Evolutionary conservation across 2,113 vertebrate genomes (phyloP).

Genomic region (Trematocara variabile): DNA sequence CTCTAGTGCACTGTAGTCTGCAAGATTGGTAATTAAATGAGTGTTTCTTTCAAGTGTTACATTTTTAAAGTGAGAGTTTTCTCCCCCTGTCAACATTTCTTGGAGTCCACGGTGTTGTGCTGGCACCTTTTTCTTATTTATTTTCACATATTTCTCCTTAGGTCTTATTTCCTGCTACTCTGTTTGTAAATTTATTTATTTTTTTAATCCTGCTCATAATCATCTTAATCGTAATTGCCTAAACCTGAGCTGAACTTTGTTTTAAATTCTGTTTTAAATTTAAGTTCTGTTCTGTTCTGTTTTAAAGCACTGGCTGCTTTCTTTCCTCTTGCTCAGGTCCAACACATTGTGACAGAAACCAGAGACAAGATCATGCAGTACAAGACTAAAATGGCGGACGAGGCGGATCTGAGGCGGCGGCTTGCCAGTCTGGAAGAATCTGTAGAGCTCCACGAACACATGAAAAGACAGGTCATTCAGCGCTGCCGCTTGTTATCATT

Average conservation of each 20-base stretch:
- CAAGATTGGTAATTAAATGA: neutral
- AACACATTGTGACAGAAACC: conserved; percentile 93
- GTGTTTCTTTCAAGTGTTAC: neutral
- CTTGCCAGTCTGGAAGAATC: conserved; percentile 91
- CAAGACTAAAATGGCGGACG: conserved; percentile 89
- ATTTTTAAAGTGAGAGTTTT: neutral
- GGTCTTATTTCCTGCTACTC: neutral
- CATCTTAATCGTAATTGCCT: neutral
- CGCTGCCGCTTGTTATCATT: neutral
- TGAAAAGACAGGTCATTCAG: conserved; percentile 81
- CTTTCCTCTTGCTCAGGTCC: conserved; percentile 50
- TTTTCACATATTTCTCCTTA: neutral
- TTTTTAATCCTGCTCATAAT: neutral
- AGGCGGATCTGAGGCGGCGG: conserved; percentile 87
- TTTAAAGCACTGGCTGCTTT: neutral
- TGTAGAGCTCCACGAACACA: conserved; percentile 89
- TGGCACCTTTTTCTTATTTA: neutral
- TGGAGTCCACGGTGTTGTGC: neutral
- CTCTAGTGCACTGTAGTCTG: neutral
- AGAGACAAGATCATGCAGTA: conserved; percentile 93
- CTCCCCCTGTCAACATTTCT: neutral
- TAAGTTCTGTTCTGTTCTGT: neutral
- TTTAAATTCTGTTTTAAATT: neutral
- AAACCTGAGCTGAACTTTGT: neutral
- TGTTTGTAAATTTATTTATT: neutral